These are phyloP conservation scores for Clarias laeviceps DNA, from an alignment of 2,797 vertebrate species.

Conservation along the genomic window DNA sequence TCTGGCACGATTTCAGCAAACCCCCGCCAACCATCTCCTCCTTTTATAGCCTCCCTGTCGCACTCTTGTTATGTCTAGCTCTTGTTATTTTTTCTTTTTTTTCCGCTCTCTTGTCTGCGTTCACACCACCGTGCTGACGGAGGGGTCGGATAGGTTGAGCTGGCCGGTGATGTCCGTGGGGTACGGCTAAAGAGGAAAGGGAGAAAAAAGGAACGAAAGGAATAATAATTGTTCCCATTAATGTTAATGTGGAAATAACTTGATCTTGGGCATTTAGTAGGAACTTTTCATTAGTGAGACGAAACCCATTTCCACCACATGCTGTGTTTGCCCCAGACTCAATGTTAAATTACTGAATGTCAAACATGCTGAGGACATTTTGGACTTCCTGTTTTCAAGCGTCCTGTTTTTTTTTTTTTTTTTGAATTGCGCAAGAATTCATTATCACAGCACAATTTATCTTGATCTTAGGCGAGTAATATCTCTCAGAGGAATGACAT, in stretches of 20 bases:
- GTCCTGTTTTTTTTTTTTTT: not conserved
- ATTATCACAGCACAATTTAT: not conserved
- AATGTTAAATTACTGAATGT: constrained; percentile 23
- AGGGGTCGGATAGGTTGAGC: constrained; percentile 99
- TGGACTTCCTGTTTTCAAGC: not conserved
- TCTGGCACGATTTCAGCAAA: constrained; percentile 44
- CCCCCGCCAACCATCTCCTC: constrained; percentile 36
- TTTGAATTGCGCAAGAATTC: not conserved
- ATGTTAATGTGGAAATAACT: not conserved
- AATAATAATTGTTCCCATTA: constrained; percentile 33
- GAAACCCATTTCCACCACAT: constrained; percentile 39
- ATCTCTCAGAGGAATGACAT: constrained; percentile 31
- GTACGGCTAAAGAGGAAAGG: constrained; percentile 84
- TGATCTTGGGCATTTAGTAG: constrained; percentile 6
- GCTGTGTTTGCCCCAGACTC: constrained; percentile 40
- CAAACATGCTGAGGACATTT: constrained; percentile 13
- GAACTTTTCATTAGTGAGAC: constrained; percentile 44
- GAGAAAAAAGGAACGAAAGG: constrained; percentile 42
- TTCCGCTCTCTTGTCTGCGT: constrained; percentile 50
- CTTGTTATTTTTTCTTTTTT: constrained; percentile 37
- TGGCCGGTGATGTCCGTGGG: constrained; percentile 98
- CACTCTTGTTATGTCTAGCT: constrained; percentile 39
- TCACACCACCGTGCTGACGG: constrained; percentile 98
- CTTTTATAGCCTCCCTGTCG: constrained; percentile 35
- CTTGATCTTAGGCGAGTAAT: constrained; percentile 24